Evolutionary conservation across 2,888 invertebrate species (phyloP), one percentile per base, ranked within the genome.

Genomic region (Bembecia ichneumoniformis): DNA sequence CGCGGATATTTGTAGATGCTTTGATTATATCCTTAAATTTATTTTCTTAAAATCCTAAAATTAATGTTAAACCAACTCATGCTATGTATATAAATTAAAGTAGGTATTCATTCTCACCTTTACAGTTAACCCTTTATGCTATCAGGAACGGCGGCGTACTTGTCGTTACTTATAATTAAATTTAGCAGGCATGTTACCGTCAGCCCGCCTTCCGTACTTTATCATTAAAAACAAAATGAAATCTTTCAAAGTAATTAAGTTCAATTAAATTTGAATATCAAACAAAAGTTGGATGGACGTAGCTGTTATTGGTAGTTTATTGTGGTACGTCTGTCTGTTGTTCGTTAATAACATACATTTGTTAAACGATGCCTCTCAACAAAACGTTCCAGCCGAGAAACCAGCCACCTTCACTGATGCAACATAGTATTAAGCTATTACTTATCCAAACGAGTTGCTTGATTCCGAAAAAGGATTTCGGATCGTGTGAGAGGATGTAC

Each of bases 391-490:
- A 82, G 83, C 82, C 63, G 86, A 83, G 81, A 84, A 86, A 59
- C 64, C 74, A 81, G 75, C 71, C 86, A 86, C 86, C 82, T 87
- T 69, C 60, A 55, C 57, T 58, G 60, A 63, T 58, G 58, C 61
- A 82, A 76, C 78, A 63, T 86, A 58, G 74, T 82, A 87, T 86
- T 87, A 87, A 86, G 86, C 84, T 86, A 86, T 87, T 87, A 86
- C 72, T 86, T 84, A 87, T 84, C 72, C 74, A 60, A 66, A 63
- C 74, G 71, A 70, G 64, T 71, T 64, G 63, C 62, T 68, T 62
- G 66, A 74, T 82, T 81, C 75, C 67, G 63, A 65, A 70, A 78
- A 74, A 73, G 67, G 68, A 74, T 44, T 55, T 49, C 35, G 56
- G 52, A 56, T 55, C 9, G 7, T 40, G 40, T 14, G 10, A 40